These are phyloP conservation scores for Andricus quercusramuli DNA, from an alignment of 2,888 invertebrate genomes.

Conservation along the genomic window DNA sequence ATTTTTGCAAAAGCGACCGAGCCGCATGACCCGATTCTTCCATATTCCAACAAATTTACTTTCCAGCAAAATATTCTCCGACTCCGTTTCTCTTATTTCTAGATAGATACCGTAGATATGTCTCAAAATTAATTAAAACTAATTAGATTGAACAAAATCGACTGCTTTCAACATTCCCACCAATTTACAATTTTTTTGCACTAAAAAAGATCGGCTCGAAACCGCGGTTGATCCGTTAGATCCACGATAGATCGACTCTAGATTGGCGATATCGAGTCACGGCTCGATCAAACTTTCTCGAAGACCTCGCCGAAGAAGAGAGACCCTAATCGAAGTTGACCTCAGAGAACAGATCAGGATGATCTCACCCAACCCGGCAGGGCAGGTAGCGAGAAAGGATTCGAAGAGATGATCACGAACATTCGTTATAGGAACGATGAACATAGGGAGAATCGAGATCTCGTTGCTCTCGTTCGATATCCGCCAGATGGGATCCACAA, in stretches of 20 bases:
- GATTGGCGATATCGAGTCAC: constrained; percentile 56
- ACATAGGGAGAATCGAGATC: constrained; percentile 18
- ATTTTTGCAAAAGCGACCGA: no score
- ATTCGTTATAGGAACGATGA: constrained; percentile 39
- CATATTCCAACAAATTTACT: no score
- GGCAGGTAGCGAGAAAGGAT: constrained; percentile 34
- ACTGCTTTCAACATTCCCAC: neutral
- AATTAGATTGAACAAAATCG: neutral
- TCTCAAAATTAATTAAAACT: neutral
- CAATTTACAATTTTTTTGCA: neutral
- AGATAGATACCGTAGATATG: neutral
- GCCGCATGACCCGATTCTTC: no score
- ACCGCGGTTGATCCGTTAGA: constrained; percentile 47
- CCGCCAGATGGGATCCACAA: constrained; percentile 26
- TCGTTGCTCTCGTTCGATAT: constrained; percentile 36
- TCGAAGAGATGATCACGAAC: constrained; percentile 33
- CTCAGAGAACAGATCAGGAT: constrained; percentile 24
- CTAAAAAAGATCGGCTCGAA: neutral
- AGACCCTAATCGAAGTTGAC: constrained; percentile 38
- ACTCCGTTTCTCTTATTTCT: neutral
- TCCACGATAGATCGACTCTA: constrained; percentile 51
- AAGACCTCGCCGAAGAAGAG: constrained; percentile 45
- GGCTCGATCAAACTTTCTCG: constrained; percentile 67
- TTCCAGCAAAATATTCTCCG: no score
- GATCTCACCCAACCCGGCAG: constrained; percentile 26